Percentiles rank a stretch among this genome's conserved stretches.
Conservation (phyloP, 2,113 vertebrate species). For the Eupsittula cactorum region DNA sequence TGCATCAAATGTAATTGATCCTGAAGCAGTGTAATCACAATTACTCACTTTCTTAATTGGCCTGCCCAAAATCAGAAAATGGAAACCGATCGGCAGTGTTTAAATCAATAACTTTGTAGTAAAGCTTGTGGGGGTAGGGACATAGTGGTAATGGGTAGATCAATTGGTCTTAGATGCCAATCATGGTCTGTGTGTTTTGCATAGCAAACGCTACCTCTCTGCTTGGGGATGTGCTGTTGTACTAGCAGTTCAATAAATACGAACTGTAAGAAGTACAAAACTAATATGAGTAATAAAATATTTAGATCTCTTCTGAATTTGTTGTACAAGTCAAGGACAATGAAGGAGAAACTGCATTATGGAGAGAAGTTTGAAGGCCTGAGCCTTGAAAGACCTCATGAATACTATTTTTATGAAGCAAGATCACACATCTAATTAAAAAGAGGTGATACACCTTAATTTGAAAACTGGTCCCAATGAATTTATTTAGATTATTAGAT, state of each 20-base stretch:
- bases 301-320: constrained; percentile 42
- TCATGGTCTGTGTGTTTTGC: constrained; percentile 82
- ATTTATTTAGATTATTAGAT: constrained; percentile 11
- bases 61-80: constrained; percentile 94
- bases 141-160: constrained; percentile 85
- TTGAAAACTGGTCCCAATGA: background rate
- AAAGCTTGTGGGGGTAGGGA: constrained; percentile 84
- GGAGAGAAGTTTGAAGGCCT: background rate
- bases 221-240: constrained; percentile 60
- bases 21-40: constrained; percentile 93
- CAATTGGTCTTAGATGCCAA: constrained; percentile 86
- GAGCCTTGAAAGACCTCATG: background rate
- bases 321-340: background rate
- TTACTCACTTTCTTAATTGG: constrained; percentile 99
- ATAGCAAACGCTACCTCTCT: constrained; percentile 77
- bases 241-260: constrained; percentile 60
- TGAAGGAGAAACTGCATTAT: background rate
- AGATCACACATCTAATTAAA: constrained; percentile 37
- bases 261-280: background rate
- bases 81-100: constrained; percentile 89
- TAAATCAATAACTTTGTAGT: constrained; percentile 94
- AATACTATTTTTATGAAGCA: constrained; percentile 12
- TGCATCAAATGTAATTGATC: constrained; percentile 93
- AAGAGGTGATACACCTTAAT: background rate
- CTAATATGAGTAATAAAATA: constrained; percentile 34